Base-by-base conservation (phyloP, 64 coral and sea anemone species). In the Dendronephthya gigantea region DNA sequence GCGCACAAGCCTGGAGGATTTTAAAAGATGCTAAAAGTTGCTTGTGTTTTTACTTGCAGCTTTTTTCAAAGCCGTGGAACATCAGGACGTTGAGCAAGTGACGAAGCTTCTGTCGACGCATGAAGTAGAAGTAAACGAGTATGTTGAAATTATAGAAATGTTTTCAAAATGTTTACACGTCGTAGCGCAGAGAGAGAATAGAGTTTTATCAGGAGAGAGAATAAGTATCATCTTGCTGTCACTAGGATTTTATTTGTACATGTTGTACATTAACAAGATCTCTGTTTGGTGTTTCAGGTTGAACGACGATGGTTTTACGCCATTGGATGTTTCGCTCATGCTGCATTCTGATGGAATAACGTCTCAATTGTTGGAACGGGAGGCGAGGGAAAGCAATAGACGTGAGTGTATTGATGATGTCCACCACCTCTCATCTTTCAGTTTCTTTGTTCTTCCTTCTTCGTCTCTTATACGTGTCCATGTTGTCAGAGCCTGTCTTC, bases 51-150 rank as follows among this genome's bases (percentile, higher is more conserved):
- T 75, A 84, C 38, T 19, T 74, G 22, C 52, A 98, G 95, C 89
- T 40, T 75, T 98, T 35, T 87, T 98, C 56, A 92, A 93, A 68
- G 87, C 92, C 69, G 84, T 98, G 65, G 84, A 91, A 34, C 83
- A 85, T 48, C 82, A 91, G 85, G 95, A 93, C 66, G 82, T 83
- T 15, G 92, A 98, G 76, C 89, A 98, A 85, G 83, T 98, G 1
- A 86, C 82, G 45, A 91, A 85, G 12, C 87, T 98, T 81, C 23
- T 98, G 38, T 92, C 93, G 28, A 84, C 89, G 23, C 89, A 91
- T 33, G 91, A 91, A 83, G 49, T 98, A 7, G 92, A 93, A 55
- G 74, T 98, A n/a, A 98, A 93, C 83, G 87, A 90, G 95, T 98
- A 82, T 83, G 69, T 81, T 19, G 30, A n/a, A n/a, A n/a, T n/a